Base-by-base conservation (phyloP, 2,888 invertebrate species). In the Polyploca ridens region DNA sequence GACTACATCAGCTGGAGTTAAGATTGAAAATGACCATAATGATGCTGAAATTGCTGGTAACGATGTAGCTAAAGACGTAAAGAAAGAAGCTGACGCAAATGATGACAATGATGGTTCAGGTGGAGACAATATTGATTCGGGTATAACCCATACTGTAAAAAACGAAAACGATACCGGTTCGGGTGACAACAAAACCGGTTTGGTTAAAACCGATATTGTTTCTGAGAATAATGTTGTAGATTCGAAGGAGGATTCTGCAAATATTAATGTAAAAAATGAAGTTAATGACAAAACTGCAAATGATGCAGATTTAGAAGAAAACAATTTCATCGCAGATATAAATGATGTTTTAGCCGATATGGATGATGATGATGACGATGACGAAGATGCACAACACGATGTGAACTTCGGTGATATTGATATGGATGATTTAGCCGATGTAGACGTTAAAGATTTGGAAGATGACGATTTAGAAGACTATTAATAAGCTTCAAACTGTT, bases 401-500 rank as follows among this genome's bases (percentile, higher is more conserved):
- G 64, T 69, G 8, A 68, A 77, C 27, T 63, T 69, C 13, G 72
- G 65, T 13, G 72, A 81, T 57, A 60, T 76, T 0, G 66, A 82
- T 63, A 10, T 54, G 19, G n/a, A 54, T 10, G 54, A 16, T 19
- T 54, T 54, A 19, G 10, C 19, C 7, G 54, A 54, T 7, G 54
- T 54, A 54, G 54, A 54, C 7, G 49, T 49, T 49, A 49, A 7
- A 16, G 49, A 49, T 54, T 54, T 54, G 7, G 11, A 54, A 54
- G 88, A 86, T 4, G 85, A 86, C 7, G 90, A 90, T 75, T 83
- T 90, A 46, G 89, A 87, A 74, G 90, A 90, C 72, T 90, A 82
- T 71, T 87, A 41, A 41, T 41, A 38, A 10, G 38, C 10, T 38
- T 38, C 38, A 10, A 38, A 10, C 3, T 7, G 1, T 8, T 38